A percentile compares a stretch with the other conserved stretches of the same genome.
These are phyloP conservation scores for Beaufortia kweichowensis DNA, from an alignment of 2,113 vertebrate genomes.

Conservation along the genomic window DNA sequence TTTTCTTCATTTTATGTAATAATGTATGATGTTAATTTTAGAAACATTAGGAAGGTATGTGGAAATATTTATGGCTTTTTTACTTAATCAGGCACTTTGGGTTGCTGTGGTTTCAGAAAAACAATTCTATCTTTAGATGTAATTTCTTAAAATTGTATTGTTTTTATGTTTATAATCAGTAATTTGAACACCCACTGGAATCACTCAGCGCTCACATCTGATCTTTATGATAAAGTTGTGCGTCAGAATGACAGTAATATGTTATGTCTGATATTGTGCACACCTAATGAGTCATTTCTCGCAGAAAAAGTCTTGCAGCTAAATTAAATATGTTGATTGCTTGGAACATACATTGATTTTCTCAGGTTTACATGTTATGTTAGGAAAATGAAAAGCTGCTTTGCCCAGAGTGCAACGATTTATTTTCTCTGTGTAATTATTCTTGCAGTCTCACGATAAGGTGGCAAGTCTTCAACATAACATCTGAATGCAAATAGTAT, in stretches of 20 bases:
- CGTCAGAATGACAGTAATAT: background rate
- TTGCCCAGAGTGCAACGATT: background rate
- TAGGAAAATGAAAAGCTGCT: background rate
- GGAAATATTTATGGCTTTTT: background rate
- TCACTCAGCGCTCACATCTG: background rate
- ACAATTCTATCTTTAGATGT: background rate
- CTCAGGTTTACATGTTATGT: background rate
- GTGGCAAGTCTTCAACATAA: background rate
- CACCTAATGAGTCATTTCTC: constrained; percentile 1
- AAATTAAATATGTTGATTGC: background rate
- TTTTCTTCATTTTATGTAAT: too few species aligned
- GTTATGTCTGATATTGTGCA: background rate
- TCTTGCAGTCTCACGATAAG: constrained; percentile 5
- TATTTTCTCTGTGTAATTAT: background rate
- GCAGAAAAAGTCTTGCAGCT: background rate
- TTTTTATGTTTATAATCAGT: background rate
- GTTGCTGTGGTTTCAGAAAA: background rate
- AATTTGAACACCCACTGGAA: background rate
- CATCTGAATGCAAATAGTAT: background rate
- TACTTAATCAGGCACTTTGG: background rate
- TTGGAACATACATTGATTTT: background rate
- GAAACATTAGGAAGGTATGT: background rate
- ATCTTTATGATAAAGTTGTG: background rate
- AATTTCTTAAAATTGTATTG: background rate
- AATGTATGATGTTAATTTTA: too few species aligned